Conservation (phyloP, 1,140 invertebrate species). For the Apis laboriosa region DNA sequence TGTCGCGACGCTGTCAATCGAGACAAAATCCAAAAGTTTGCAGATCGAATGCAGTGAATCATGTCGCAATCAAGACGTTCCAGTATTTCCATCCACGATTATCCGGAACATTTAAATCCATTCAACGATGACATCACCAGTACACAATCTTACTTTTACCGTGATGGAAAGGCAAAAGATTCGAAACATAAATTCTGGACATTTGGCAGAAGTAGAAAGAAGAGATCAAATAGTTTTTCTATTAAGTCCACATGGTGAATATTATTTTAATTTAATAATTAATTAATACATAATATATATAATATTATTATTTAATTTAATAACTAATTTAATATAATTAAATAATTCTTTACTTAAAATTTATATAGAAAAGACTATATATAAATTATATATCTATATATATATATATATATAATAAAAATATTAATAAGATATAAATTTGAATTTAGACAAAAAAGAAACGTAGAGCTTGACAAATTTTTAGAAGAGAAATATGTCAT, state of each 20-base stretch:
- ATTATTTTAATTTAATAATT: neutral
- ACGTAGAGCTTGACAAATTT: neutral
- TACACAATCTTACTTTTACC: slow-evolving; percentile 56
- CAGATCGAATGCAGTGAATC: slow-evolving; percentile 44
- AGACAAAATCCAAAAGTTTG: slow-evolving; percentile 24
- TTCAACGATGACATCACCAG: slow-evolving; percentile 84
- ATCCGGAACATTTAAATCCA: slow-evolving; percentile 87
- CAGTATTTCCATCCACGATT: slow-evolving; percentile 83
- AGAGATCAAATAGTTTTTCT: slow-evolving; percentile 75
- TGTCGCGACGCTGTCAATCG: neutral
- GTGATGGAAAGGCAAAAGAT: slow-evolving; percentile 70
- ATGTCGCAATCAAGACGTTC: slow-evolving; percentile 74
- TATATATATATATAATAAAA: neutral
- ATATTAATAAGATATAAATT: neutral
- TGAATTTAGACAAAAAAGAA: neutral
- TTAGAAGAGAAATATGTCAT: neutral
- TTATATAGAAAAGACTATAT: too few relatives aligned
- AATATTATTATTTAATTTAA: neutral
- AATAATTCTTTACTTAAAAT: too few relatives aligned
- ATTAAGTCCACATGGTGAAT: slow-evolving; percentile 76
- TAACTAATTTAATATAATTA: neutral
- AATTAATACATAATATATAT: neutral
- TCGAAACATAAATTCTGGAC: slow-evolving; percentile 76
- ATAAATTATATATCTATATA: neutral
- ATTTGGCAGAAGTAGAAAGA: slow-evolving; percentile 74